A percentile compares a stretch with the other conserved stretches of the same genome.
phyloP scores from a whole-genome alignment of 1,140 invertebrate species.

The Cryptotermes secundus region DNA sequence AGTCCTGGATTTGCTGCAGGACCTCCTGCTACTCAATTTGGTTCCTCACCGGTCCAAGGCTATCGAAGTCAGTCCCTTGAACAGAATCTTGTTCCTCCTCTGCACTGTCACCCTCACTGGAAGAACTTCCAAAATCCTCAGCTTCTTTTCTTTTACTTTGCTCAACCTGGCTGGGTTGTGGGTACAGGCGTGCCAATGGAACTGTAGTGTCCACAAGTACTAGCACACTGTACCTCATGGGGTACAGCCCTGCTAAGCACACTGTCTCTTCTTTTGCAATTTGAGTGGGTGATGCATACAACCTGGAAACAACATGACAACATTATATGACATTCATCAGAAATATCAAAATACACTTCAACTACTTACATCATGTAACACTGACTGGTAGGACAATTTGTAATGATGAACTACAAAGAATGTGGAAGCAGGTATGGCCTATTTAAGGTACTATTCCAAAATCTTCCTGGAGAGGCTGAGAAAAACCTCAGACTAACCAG shows the following conservation, averaged over 20 bases:
- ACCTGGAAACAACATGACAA: slow-evolving; percentile 42
- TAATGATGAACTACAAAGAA: no score
- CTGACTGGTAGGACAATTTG: no score
- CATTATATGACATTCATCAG: no score
- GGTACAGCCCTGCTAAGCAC: slow-evolving; percentile 55
- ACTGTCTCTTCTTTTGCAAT: slow-evolving; percentile 57
- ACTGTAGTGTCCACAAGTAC: slow-evolving; percentile 64
- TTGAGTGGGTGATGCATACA: slow-evolving; percentile 60
- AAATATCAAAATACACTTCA: no score
- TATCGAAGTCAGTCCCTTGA: slow-evolving; percentile 34
- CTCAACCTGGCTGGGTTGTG: not conserved
- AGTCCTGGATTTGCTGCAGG: no score
- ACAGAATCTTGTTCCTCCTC: slow-evolving; percentile 35
- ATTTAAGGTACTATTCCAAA: no score
- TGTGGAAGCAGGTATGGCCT: no score
- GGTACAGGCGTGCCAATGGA: slow-evolving; percentile 49
- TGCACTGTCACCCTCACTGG: slow-evolving; percentile 38
- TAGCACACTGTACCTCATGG: slow-evolving; percentile 59
- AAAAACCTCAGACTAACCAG: no score
- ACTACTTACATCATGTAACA: no score
- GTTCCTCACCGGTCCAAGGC: slow-evolving; percentile 44
- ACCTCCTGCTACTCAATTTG: no score
- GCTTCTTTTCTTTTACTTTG: slow-evolving; percentile 23
- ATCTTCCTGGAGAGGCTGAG: no score
- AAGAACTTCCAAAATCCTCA: slow-evolving; percentile 40